Evolutionary conservation across 2,888 invertebrate species (phyloP), one percentile per base, ranked within the genome.

Genomic region (Hydrotaea diabolus): DNA sequence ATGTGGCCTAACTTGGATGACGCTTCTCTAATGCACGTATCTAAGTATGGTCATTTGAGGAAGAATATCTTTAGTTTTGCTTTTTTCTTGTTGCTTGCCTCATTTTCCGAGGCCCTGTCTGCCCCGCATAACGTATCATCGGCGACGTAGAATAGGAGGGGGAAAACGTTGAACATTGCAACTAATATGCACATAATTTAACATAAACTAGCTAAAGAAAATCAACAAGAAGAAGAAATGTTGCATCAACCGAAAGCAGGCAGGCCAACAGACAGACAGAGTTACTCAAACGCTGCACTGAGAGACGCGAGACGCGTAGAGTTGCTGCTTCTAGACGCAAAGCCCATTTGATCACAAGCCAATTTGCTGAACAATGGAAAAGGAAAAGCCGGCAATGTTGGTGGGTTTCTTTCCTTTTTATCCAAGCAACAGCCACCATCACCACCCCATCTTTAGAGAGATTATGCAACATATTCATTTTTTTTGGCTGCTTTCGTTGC

Each of bases 111-210:
- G 23, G 69, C 43, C n/a, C n/a, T 17, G 36, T 43, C 21, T n/a
- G 36, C n/a, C n/a, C 15, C 39, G 3, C 43, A 69, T n/a, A 19
- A 69, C 69, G 69, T 46, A 69, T 69, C 43, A n/a, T n/a, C 31
- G 31, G 3, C 31, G 17, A 66, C 4, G 62, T 2, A 31, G 31
- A 7, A 39, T 4, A 39, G 9, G 62, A 31, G 31, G 62, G 17
- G 15, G 39, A 46, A 59, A 69, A 23, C 11, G 69, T 17, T 31
- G 62, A 21, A 69, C 21, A 69, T 69, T 69, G 69, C 46, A 71
- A 53, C 76, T 64, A 69, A 76, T 81, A 85, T 85, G 84, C 81
- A 77, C 81, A 85, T 84, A 85, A 79, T 81, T 85, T 85, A 81
- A 81, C 81, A 85, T 81, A 76, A 84, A 78, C 78, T 64, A 84